phyloP scores from a whole-genome alignment of 2,888 invertebrate species.

The Theretra japonica region DNA sequence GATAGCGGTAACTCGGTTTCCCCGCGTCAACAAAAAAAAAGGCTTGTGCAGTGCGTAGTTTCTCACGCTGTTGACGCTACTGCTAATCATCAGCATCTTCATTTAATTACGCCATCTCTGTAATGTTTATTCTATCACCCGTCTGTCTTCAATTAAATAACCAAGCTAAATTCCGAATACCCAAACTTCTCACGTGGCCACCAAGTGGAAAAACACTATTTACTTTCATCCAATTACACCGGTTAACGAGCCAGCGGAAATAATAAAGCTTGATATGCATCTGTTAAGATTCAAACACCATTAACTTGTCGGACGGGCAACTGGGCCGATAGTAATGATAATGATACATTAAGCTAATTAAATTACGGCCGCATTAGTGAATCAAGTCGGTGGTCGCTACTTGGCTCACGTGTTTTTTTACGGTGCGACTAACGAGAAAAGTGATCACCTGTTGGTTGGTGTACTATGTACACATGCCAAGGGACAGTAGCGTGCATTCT shows the following conservation, averaged over 20 bases:
- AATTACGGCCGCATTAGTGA: constrained; percentile 28
- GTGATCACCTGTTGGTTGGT: no score
- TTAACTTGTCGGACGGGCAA: constrained; percentile 50
- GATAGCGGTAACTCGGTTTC: no score
- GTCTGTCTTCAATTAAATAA: no score
- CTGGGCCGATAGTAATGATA: constrained; percentile 44
- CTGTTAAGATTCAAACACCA: constrained; percentile 44
- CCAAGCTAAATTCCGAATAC: no score
- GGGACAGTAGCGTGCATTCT: no score
- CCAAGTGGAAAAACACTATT: constrained; percentile 26
- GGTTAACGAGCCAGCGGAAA: constrained; percentile 50
- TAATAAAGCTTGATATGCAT: constrained; percentile 57
- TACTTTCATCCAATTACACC: constrained; percentile 29
- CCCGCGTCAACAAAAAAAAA: no score
- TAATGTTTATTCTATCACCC: background rate
- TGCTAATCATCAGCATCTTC: no score
- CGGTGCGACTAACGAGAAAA: no score
- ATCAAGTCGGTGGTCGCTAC: constrained; percentile 26
- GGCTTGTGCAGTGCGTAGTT: no score
- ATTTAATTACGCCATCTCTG: background rate
- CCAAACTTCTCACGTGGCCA: background rate
- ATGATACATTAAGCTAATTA: constrained; percentile 36
- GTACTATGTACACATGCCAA: no score
- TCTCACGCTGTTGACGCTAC: no score
- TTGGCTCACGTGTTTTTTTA: constrained; percentile 7